These are phyloP conservation scores for Didymodactylos carnosus DNA, from an alignment of 2,888 invertebrate species.

Conservation along the genomic window DNA sequence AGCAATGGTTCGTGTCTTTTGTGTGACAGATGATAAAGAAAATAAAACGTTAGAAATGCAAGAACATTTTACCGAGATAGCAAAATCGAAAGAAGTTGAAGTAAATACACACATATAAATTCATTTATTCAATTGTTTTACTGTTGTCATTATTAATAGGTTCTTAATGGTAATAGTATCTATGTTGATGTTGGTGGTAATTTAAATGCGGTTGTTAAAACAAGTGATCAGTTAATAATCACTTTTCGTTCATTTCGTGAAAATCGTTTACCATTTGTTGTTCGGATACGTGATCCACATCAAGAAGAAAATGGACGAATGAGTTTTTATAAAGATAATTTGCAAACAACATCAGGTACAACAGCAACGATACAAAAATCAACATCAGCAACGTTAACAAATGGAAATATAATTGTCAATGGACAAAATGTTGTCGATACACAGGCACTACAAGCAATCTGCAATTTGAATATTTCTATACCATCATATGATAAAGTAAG, in stretches of 20 bases:
- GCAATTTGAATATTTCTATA: background rate
- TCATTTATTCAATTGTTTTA: background rate
- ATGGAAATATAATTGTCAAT: background rate
- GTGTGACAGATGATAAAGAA: constrained; percentile 97
- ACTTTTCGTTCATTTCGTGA: constrained; percentile 90
- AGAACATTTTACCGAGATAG: constrained; percentile 71
- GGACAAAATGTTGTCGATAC: background rate
- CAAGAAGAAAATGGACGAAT: constrained; percentile 16
- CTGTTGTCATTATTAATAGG: constrained; percentile 21
- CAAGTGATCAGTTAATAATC: constrained; percentile 78
- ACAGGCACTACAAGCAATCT: background rate
- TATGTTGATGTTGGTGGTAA: constrained; percentile 91
- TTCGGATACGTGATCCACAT: constrained; percentile 60
- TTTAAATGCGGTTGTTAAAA: constrained; percentile 77
- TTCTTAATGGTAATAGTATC: constrained; percentile 74
- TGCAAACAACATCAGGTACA: background rate
- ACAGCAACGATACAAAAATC: background rate
- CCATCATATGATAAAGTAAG: background rate
- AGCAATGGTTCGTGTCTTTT: constrained; percentile 62
- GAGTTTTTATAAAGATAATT: constrained; percentile 12
- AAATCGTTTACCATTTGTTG: constrained; percentile 82
- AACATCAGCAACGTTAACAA: background rate
- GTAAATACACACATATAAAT: too few species aligned
- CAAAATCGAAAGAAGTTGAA: constrained; percentile 89
- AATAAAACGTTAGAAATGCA: constrained; percentile 77